These are phyloP conservation scores for Pelobates fuscus DNA, from an alignment of 2,113 vertebrate species.

Conservation along the genomic window DNA sequence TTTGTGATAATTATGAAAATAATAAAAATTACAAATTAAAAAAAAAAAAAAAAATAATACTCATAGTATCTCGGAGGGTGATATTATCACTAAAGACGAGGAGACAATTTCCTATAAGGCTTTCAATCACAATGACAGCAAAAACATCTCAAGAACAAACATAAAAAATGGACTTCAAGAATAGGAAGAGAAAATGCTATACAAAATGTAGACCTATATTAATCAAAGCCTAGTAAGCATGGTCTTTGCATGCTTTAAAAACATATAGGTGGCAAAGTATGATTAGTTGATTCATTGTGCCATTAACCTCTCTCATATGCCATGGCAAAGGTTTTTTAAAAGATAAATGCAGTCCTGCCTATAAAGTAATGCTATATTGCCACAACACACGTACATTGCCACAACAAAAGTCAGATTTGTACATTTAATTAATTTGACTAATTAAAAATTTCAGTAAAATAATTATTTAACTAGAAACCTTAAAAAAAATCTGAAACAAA, in stretches of 20 bases:
- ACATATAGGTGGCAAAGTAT: not conserved
- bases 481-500: too few relatives aligned
- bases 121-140: not conserved
- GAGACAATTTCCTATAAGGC: not conserved
- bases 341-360: not conserved
- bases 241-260: not conserved
- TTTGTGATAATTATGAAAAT: too few relatives aligned
- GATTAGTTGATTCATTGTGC: not conserved
- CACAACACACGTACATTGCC: too few relatives aligned
- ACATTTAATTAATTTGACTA: too few relatives aligned
- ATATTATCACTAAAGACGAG: conserved; percentile 1
- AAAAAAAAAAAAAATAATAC: not conserved
- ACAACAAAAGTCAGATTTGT: too few relatives aligned
- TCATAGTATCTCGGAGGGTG: not conserved
- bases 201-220: not conserved
- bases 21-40: too few relatives aligned
- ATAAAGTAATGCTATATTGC: too few relatives aligned
- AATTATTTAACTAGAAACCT: too few relatives aligned
- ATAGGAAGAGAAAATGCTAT: not conserved
- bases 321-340: not conserved
- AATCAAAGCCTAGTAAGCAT: not conserved
- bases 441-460: too few relatives aligned
- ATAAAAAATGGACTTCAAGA: not conserved
- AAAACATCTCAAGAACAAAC: not conserved
- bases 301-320: not conserved